phyloP scores from a whole-genome alignment of 2,797 vertebrate genomes.

The Ctenosaura bakeri region DNA sequence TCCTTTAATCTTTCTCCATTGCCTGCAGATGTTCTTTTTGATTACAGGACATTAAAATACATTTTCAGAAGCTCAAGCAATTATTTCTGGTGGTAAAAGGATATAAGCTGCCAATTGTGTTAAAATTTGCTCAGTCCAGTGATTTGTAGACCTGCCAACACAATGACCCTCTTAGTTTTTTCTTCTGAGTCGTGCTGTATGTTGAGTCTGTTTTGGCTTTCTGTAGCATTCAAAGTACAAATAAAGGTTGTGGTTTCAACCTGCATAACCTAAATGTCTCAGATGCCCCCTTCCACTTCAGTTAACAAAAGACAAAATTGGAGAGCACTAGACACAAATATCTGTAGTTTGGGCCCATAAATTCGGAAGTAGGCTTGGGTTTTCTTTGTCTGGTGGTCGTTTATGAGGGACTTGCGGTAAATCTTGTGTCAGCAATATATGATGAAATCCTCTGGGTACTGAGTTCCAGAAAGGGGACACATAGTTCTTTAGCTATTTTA shows the following conservation, averaged over 20 bases:
- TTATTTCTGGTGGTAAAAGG: slow-evolving; percentile 3
- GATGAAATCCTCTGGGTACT: neutral
- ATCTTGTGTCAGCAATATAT: neutral
- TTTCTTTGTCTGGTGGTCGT: neutral
- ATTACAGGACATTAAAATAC: neutral
- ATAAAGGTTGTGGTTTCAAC: neutral
- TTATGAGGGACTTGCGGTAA: neutral
- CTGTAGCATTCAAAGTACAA: neutral
- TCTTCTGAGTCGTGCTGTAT: neutral
- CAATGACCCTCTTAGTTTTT: neutral
- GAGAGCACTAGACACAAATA: neutral
- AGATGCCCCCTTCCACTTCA: neutral
- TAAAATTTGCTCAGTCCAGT: neutral
- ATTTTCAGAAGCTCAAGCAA: neutral
- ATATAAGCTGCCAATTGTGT: neutral
- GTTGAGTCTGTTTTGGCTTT: neutral
- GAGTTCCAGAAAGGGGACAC: neutral
- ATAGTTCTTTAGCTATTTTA: neutral
- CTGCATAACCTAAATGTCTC: neutral
- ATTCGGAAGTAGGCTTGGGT: neutral
- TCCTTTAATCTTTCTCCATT: slow-evolving; percentile 11
- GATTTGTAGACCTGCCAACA: neutral
- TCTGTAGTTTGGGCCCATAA: neutral
- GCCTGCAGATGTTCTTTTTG: neutral
- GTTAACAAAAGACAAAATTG: neutral